Percentiles rank a stretch among this genome's conserved stretches.
These are phyloP conservation scores for Drosophila kambysellisi DNA, from an alignment of 2,888 invertebrate species.

Conservation along the genomic window DNA sequence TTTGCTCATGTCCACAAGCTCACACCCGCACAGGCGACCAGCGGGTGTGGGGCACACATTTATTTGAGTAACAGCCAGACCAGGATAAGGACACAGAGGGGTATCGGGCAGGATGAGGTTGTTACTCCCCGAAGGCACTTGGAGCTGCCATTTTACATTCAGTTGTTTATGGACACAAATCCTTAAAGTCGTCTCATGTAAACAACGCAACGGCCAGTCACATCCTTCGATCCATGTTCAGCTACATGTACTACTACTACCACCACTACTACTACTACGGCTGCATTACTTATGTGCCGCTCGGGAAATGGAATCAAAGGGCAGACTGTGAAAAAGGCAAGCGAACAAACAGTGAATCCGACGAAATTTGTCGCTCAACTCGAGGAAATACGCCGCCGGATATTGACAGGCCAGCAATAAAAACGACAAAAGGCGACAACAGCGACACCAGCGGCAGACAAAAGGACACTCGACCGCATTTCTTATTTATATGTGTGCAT, in stretches of 20 bases:
- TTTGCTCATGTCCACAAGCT: conserved; percentile 7
- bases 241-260: neutral
- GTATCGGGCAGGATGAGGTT: conserved; percentile 6
- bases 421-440: conserved; percentile 66
- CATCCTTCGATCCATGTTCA: neutral
- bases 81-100: neutral
- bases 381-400: conserved; percentile 58
- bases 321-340: conserved; percentile 40
- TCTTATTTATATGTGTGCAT: conserved; percentile 57
- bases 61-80: conserved; percentile 38
- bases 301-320: conserved; percentile 60
- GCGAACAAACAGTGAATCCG: conserved; percentile 41
- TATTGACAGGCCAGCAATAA: conserved; percentile 75
- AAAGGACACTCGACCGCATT: conserved; percentile 43
- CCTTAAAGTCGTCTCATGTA: conserved; percentile 64
- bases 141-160: conserved; percentile 69
- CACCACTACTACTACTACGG: conserved; percentile 2
- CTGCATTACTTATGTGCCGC: conserved; percentile 59
- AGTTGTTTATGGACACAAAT: conserved; percentile 75
- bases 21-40: neutral
- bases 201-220: conserved; percentile 33
- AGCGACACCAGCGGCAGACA: conserved; percentile 23
- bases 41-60: conserved; percentile 4
- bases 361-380: conserved; percentile 58
- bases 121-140: conserved; percentile 50